Conservation (phyloP, 2,888 invertebrate species). For the Cordilura impudica region DNA sequence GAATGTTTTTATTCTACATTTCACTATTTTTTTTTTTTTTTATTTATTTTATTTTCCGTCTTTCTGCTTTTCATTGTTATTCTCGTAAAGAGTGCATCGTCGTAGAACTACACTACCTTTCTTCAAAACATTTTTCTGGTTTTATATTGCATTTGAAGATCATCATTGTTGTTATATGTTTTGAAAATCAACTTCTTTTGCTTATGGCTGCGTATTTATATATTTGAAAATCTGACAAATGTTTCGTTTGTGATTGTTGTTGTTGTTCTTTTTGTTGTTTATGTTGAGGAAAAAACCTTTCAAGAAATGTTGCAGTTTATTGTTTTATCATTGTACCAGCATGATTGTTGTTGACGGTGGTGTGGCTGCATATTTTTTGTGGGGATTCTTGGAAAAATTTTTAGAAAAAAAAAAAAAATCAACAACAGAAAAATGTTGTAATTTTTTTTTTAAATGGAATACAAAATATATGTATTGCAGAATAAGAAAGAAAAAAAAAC, state of each 20-base stretch:
- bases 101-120: slow-evolving; percentile 18
- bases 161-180: slow-evolving; percentile 9
- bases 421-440: slow-evolving; percentile 21
- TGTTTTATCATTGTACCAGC: slow-evolving; percentile 34
- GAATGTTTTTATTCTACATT: slow-evolving; percentile 64
- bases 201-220: not conserved
- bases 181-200: slow-evolving; percentile 9
- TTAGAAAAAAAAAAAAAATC: slow-evolving; percentile 34
- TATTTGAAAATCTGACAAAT: slow-evolving; percentile 45
- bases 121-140: slow-evolving; percentile 16
- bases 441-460: not conserved
- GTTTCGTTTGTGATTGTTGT: slow-evolving; percentile 22
- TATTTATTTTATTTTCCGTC: not conserved
- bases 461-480: slow-evolving; percentile 33
- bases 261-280: too few relatives aligned
- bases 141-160: slow-evolving; percentile 41
- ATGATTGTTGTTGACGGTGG: slow-evolving; percentile 26
- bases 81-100: not conserved
- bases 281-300: slow-evolving; percentile 39
- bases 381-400: slow-evolving; percentile 53
- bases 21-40: slow-evolving; percentile 14
- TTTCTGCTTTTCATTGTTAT: not conserved
- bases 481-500: not conserved
- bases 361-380: slow-evolving; percentile 7
- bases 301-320: slow-evolving; percentile 45